Conservation (phyloP, 2,888 invertebrate species). For the Linyphia triangularis region DNA sequence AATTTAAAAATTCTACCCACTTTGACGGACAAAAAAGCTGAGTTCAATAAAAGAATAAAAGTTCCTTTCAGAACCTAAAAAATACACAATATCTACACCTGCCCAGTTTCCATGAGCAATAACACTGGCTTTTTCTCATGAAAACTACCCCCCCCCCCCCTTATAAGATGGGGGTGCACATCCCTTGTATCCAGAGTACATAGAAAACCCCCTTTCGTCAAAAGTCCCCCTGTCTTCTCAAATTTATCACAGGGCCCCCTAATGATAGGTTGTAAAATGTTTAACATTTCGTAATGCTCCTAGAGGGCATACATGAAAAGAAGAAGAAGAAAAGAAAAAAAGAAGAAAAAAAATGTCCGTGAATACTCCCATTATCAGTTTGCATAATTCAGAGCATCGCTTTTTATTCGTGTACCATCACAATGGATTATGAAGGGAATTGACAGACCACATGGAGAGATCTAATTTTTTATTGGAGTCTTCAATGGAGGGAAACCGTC, state of each 20-base stretch:
- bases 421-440: neutral
- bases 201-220: neutral
- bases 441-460: neutral
- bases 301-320: neutral
- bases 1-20: too few species aligned
- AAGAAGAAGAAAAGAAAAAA: neutral
- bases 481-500: neutral
- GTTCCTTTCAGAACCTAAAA: neutral
- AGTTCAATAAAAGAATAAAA: neutral
- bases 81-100: neutral
- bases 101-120: neutral
- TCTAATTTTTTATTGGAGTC: neutral
- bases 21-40: neutral
- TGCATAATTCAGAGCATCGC: neutral
- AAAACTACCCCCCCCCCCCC: neutral
- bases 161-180: neutral
- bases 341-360: neutral
- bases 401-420: neutral
- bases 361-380: neutral
- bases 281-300: constrained; percentile 47
- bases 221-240: constrained; percentile 15
- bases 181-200: neutral
- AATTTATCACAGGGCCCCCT: constrained; percentile 54
- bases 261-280: constrained; percentile 72
- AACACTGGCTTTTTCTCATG: neutral